A percentile compares a stretch with the other conserved stretches of the same genome.
Evolutionary conservation across 2,888 invertebrate genomes (phyloP).

Genomic region (Philhelius pedissequus): DNA sequence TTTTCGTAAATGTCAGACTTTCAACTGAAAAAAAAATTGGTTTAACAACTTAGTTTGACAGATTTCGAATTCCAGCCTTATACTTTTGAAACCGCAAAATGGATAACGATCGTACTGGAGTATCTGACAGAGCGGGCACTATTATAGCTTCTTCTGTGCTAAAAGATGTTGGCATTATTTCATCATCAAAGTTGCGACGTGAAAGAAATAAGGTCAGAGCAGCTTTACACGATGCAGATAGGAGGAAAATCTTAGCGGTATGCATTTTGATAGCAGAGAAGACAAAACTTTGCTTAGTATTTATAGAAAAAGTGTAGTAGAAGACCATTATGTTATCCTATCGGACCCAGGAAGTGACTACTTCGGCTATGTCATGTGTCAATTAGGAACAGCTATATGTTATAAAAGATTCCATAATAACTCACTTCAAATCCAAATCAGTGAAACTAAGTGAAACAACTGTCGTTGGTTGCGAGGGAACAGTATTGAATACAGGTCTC

Average conservation of each 20-base stretch:
- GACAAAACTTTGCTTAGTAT: background rate
- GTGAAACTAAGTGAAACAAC: too few relatives aligned
- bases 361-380: background rate
- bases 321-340: background rate
- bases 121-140: too few relatives aligned
- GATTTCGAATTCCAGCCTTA: too few relatives aligned
- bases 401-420: background rate
- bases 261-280: background rate
- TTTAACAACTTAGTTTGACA: too few relatives aligned
- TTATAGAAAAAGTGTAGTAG: background rate
- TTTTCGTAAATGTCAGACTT: too few relatives aligned
- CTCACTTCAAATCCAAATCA: background rate
- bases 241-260: background rate
- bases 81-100: too few relatives aligned
- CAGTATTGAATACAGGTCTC: background rate
- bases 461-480: background rate
- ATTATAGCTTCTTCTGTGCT: too few relatives aligned
- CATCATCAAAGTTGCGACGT: too few relatives aligned
- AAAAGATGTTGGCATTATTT: too few relatives aligned
- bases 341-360: background rate
- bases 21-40: too few relatives aligned
- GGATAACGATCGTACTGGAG: too few relatives aligned
- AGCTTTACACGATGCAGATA: background rate
- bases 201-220: background rate
- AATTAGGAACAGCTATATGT: background rate